Conservation (phyloP, 2,888 invertebrate genomes). For the Metellina segmentata region DNA sequence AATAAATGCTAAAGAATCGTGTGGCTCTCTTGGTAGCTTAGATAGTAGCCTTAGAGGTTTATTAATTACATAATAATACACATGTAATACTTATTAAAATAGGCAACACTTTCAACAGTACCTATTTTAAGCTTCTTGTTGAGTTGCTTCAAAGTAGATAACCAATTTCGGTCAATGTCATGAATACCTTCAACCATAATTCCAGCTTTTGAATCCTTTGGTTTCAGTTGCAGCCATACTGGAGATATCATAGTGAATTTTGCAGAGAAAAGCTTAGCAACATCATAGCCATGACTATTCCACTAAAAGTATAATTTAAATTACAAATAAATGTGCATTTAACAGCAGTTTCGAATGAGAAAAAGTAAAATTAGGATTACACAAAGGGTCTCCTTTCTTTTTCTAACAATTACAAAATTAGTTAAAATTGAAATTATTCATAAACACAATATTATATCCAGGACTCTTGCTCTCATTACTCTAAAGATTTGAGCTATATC, state of each 20-base stretch:
- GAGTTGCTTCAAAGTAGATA: conserved; percentile 86
- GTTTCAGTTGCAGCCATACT: conserved; percentile 94
- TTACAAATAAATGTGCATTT: neutral
- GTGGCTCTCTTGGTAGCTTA: too few species aligned
- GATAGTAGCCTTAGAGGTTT: neutral
- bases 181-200: conserved; percentile 83
- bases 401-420: too few species aligned
- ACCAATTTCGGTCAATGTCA: conserved; percentile 92
- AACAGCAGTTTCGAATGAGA: too few species aligned
- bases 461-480: too few species aligned
- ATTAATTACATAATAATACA: neutral
- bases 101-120: conserved; percentile 66
- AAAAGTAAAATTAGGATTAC: neutral
- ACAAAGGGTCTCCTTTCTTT: too few species aligned
- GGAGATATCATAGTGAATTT: conserved; percentile 96
- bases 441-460: too few species aligned
- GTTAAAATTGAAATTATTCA: too few species aligned
- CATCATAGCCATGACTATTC: conserved; percentile 96
- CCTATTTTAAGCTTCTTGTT: conserved; percentile 80
- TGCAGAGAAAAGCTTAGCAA: conserved; percentile 91
- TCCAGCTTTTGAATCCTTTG: conserved; percentile 82
- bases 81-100: neutral
- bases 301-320: conserved; percentile 85
- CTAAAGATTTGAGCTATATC: too few species aligned
- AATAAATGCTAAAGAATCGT: neutral